Base-by-base conservation (phyloP, 2,113 vertebrate species). In the Bambusicola thoracicus region DNA sequence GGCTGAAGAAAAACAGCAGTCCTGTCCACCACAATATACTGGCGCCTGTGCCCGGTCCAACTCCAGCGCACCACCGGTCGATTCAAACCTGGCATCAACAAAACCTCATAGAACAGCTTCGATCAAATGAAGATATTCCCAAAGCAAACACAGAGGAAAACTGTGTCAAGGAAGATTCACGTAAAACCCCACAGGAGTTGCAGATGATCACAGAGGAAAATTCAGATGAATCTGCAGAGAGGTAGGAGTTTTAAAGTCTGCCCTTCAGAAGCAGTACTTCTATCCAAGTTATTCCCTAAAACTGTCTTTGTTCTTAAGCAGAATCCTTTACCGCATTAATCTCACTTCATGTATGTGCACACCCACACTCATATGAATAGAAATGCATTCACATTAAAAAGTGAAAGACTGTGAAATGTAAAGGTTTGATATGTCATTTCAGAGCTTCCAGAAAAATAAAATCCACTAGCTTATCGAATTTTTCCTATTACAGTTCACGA, bases 21-120 rank as follows among this genome's bases (percentile, higher is more conserved):
- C 99, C 99, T 17, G 98, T 98, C 7, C 98, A 98, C 89, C 98
- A 98, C 97, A 99, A 98, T 89, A 98, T 99, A 93, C 96, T 98
- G 97, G 97, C 98, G 43, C 98, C 98, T 0, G 98, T 97, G 70
- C 98, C 98, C 11, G 98, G 98, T 91, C 97, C 98, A 8, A 99
- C 97, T 58, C 98, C 98, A 61, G 98, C 95, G 73, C 97, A 98
- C 81, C 98, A 98, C 90, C 98, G 98, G 77, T 93, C 97, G 7
- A 95, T 98, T 97, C 98, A 98, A 92, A 95, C 97, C 81, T 98
- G 98, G 98, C 98, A 98, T 46, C 98, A 98, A 49, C 98, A 98
- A 85, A 98, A 97, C 92, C 97, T 98, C 66, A 97, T 98, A 61
- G 98, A 98, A 90, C 98, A 98, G 89, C 96, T 99, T 75, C 98